These are phyloP conservation scores for Lysandra bellargus DNA, from an alignment of 2,888 invertebrate genomes.

Conservation along the genomic window DNA sequence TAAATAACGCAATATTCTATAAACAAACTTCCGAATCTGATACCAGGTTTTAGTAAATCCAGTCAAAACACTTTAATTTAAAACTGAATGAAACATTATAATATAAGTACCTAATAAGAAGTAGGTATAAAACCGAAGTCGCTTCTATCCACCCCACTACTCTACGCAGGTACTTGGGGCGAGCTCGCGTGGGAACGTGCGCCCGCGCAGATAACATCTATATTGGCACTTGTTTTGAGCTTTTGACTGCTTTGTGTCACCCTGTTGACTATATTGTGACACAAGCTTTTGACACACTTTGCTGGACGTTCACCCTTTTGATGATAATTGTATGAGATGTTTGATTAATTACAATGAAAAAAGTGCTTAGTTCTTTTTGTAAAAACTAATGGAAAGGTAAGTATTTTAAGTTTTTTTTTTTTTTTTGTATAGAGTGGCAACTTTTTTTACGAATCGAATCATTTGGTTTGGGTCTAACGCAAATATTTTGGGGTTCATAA, in stretches of 20 bases:
- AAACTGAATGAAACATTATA: background rate
- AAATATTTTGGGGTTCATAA: no score
- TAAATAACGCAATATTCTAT: no score
- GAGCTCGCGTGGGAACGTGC: constrained; percentile 56
- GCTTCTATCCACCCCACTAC: constrained; percentile 25
- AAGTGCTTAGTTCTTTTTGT: background rate
- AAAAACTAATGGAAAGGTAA: background rate
- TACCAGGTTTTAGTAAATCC: no score
- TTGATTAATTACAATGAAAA: background rate
- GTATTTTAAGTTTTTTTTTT: background rate
- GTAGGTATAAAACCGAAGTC: constrained; percentile 19
- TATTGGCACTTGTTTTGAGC: constrained; percentile 54
- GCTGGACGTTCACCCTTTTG: constrained; percentile 29
- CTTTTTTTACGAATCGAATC: no score
- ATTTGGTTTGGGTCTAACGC: no score
- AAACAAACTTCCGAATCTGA: no score
- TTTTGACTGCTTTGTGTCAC: constrained; percentile 10
- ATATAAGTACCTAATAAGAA: background rate
- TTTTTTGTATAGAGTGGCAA: no score
- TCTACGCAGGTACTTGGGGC: constrained; percentile 44
- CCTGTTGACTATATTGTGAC: constrained; percentile 6
- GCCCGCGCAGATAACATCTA: constrained; percentile 54
- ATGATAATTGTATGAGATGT: constrained; percentile 32
- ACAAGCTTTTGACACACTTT: constrained; percentile 44
- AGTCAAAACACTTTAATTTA: no score